phyloP scores from a whole-genome alignment of 1,140 invertebrate genomes.

The Heterodera carotae region DNA sequence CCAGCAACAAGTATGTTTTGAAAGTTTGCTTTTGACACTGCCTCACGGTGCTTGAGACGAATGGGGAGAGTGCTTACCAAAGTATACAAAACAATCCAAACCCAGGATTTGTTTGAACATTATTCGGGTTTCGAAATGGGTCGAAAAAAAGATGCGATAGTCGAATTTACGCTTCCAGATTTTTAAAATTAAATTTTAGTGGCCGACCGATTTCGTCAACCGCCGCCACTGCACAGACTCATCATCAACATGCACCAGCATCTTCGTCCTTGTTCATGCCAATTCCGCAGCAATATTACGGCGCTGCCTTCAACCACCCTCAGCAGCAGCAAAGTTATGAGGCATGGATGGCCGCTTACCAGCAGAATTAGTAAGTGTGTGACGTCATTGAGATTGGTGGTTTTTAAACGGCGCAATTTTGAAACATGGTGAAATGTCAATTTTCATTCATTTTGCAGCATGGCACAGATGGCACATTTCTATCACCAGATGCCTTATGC shows the following conservation, averaged over 20 bases:
- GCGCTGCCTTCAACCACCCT: conserved; percentile 10
- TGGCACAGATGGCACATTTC: conserved; percentile 33
- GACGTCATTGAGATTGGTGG: no score
- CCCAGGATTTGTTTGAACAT: no score
- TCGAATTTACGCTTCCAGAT: no score
- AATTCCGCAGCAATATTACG: background rate
- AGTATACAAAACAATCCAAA: no score
- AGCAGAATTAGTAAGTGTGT: conserved; percentile 39
- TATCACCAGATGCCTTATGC: conserved; percentile 11
- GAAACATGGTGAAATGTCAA: no score
- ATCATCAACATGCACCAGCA: conserved; percentile 12
- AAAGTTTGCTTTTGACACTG: background rate
- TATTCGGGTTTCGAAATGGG: no score
- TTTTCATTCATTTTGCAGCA: conserved; percentile 33
- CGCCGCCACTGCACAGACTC: conserved; percentile 1
- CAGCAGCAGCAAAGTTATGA: conserved; percentile 32
- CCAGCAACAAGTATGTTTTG: conserved; percentile 6
- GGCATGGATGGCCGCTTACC: conserved; percentile 36
- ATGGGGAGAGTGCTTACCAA: no score
- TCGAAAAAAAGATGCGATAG: no score
- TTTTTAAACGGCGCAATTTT: no score
- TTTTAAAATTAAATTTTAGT: conserved; percentile 33
- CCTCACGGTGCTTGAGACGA: no score
- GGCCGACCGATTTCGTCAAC: conserved; percentile 12
- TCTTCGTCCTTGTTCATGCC: background rate